phyloP scores from a whole-genome alignment of 2,113 vertebrate species.

The Cephalopholis sonnerati region DNA sequence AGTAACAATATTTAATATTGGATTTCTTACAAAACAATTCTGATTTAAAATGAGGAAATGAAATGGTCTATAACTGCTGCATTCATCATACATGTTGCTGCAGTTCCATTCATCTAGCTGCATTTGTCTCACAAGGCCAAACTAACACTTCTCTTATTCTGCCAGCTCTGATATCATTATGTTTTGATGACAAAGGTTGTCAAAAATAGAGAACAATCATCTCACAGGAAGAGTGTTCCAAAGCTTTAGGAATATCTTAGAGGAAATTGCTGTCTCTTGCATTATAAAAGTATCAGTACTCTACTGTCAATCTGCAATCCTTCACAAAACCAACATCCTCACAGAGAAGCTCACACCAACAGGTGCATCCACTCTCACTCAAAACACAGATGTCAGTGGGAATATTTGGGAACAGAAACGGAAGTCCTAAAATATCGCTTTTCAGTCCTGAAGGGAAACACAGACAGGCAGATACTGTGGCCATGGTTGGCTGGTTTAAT shows the following conservation, averaged over 20 bases:
- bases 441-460: slow-evolving; percentile 18
- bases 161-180: slow-evolving; percentile 11
- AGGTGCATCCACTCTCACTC: slow-evolving; percentile 70
- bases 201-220: slow-evolving; percentile 23
- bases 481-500: not conserved
- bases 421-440: slow-evolving; percentile 60
- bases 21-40: not conserved
- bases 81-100: not conserved
- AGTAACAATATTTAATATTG: not conserved
- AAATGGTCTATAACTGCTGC: not conserved
- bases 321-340: slow-evolving; percentile 38
- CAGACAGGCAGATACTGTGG: not conserved
- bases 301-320: slow-evolving; percentile 21
- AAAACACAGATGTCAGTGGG: slow-evolving; percentile 45
- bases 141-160: not conserved
- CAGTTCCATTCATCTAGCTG: not conserved
- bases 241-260: slow-evolving; percentile 45
- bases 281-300: not conserved
- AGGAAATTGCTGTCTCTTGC: slow-evolving; percentile 28
- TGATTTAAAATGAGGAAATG: not conserved
- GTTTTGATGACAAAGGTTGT: slow-evolving; percentile 21
- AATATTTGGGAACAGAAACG: slow-evolving; percentile 51
- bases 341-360: slow-evolving; percentile 40
- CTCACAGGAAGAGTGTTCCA: slow-evolving; percentile 16
- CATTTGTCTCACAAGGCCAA: not conserved